Base-by-base conservation (phyloP, 2,888 invertebrate species). In the Deroplatys truncata region DNA sequence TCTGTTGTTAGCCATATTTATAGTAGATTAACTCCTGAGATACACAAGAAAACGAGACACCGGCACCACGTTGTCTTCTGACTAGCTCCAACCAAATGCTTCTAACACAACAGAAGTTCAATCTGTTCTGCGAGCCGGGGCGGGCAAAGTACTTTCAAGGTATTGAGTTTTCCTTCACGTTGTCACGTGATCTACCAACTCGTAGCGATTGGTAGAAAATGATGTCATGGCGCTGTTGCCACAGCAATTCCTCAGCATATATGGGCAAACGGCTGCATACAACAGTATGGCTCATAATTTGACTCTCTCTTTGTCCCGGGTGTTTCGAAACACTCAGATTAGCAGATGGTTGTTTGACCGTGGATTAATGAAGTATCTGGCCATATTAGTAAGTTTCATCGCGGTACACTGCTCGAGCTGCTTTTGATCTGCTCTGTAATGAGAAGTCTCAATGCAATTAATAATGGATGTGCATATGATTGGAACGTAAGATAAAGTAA, bases 1-100 rank as follows among this genome's bases (percentile, higher is more conserved):
- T 93, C 98, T 95, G 95, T 97, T 96, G 94, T 95, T 96, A 92
- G 97, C 97, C 97, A 97, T 97, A 92, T 31, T 82, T 72, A 20
- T 20, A 5, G 25, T n/a, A 84, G 5, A 28, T 15, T 56, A 84
- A 10, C 82, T 43, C n/a, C 28, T 28, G 28, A 31, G 31, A 85
- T 49, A 16, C 28, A 28, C 43, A 35, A 35, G 16, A 15, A 25
- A 29, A 28, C 29, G 28, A 35, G 28, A n/a, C 13, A 35, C 49
- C 85, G 35, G 83, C 43, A 35, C 28, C 25, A 31, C 35, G 83
- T n/a, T 15, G 8, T n/a, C 72, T 28, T 15, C 9, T 28, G 72
- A 29, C 28, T 15, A 16, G 72, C n/a, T 15, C 28, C 28, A 29
- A 28, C 28, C 72, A 28, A 28, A 0, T 28, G 56, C 25, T 72